Evolutionary conservation across 2,888 invertebrate species (phyloP).

Genomic region (Acanthosepion esculentum): DNA sequence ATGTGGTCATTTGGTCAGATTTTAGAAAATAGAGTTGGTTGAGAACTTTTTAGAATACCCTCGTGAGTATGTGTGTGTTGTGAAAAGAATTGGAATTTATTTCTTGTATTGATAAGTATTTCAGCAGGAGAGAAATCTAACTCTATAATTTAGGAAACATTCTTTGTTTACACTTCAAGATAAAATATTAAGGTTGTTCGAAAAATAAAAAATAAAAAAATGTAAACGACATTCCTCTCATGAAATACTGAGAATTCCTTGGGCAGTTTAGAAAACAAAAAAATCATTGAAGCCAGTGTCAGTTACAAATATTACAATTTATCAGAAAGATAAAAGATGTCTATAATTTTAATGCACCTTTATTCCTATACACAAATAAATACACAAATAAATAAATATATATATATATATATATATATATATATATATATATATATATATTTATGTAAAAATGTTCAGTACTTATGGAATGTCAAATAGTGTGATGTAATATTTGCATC

Average conservation of each 20-base stretch:
- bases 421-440: not conserved
- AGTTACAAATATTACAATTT: not conserved
- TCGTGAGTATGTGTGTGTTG: not conserved
- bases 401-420: not conserved
- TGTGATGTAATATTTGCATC: no score
- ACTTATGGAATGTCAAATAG: no score
- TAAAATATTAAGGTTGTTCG: not conserved
- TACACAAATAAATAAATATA: not conserved
- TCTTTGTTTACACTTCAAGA: constrained; percentile 33
- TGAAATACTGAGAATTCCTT: not conserved
- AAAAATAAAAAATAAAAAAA: not conserved
- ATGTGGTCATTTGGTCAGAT: no score
- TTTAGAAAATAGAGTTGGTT: no score
- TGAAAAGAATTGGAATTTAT: not conserved
- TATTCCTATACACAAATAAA: not conserved
- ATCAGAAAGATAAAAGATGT: not conserved
- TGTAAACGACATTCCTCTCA: not conserved
- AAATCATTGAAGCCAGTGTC: not conserved
- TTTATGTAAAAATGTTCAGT: not conserved
- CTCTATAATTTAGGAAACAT: not conserved
- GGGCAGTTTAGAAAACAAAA: not conserved
- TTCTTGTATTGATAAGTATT: not conserved
- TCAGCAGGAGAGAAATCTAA: not conserved
- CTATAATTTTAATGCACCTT: not conserved
- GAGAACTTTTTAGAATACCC: no score